phyloP scores from a whole-genome alignment of 2,888 invertebrate genomes.

The Nemurella pictetii region DNA sequence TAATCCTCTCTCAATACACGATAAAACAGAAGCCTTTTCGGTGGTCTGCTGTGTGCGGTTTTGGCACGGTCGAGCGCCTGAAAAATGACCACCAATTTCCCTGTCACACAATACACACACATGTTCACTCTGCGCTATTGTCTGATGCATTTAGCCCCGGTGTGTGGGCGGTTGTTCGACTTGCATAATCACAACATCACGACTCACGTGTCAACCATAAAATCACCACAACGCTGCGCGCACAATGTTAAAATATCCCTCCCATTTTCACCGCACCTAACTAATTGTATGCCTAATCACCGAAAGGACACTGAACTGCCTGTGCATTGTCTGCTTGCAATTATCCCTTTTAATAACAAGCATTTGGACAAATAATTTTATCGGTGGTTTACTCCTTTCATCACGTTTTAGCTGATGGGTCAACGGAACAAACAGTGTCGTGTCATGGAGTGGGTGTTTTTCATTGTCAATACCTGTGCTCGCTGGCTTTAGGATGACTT shows the following conservation, averaged over 20 bases:
- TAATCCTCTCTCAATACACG: background rate
- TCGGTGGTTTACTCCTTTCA: background rate
- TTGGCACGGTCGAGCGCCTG: background rate
- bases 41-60: background rate
- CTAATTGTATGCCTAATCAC: background rate
- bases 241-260: background rate
- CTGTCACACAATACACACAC: background rate
- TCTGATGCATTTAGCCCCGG: background rate
- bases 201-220: background rate
- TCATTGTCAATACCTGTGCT: too few species aligned
- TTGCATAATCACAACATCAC: background rate
- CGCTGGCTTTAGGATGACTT: too few species aligned
- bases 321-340: background rate
- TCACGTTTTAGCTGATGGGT: background rate
- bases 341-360: background rate
- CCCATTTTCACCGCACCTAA: background rate
- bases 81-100: background rate
- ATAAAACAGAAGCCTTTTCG: background rate
- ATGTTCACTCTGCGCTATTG: background rate
- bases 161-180: background rate
- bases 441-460: background rate
- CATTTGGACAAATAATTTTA: background rate
- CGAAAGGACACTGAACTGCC: background rate
- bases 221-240: background rate
- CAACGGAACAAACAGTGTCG: background rate